Evolutionary conservation across 2,888 invertebrate species (phyloP), one percentile per base, ranked within the genome.

Genomic region (Fissipunctia ypsillon): DNA sequence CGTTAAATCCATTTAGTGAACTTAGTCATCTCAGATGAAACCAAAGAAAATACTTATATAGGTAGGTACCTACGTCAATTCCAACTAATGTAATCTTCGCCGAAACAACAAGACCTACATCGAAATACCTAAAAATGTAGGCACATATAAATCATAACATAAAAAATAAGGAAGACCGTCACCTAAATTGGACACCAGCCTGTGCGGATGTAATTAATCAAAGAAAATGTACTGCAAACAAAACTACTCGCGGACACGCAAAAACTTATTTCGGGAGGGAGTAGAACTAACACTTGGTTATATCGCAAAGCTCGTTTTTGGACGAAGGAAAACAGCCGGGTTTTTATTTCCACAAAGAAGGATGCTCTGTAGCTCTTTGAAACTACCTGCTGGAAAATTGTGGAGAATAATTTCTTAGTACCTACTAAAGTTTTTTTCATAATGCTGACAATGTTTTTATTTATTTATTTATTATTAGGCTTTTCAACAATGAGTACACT

Each of bases 251-350:
- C 56, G 68, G 74, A 78, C 87, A 84, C 84, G 87, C 86, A 87
- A 88, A 88, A 88, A 88, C 88, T 88, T 88, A 82, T 85, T 87
- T 83, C 79, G 78, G 78, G 50, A 76, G 68, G 72, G 82, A 87
- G 79, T 85, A 85, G 84, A 88, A 88, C 77, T 83, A 85, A 81
- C 84, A 76, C 76, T 79, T 60, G 57, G 76, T 80, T 87, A 86
- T 85, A 84, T 81, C 64, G 78, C 77, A 66, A 71, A 76, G 69
- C 61, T 75, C 72, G 74, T 70, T 80, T 78, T 85, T 50, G 72
- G 77, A 35, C 56, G 68, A 61, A 71, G 63, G 69, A 74, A 80
- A 84, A 86, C 69, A 80, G 65, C 45, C 64, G 38, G 10, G 56
- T 75, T 78, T 73, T 80, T 82, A 80, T 78, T 78, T 73, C 61